These are phyloP conservation scores for Diorhabda sublineata DNA, from an alignment of 1,140 invertebrate genomes.

Conservation along the genomic window DNA sequence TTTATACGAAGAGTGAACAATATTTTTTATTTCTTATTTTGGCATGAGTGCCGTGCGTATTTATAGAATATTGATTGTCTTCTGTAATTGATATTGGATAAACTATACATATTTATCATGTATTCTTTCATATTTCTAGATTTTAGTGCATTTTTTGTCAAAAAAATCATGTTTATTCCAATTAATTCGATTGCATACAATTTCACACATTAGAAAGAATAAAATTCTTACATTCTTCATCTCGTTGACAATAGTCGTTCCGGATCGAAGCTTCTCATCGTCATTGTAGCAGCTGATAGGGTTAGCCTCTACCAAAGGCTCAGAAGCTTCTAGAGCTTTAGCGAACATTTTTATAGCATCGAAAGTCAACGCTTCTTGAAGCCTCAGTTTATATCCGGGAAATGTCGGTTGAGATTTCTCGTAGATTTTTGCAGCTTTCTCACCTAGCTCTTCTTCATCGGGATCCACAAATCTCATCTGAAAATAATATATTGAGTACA, in stretches of 20 bases:
- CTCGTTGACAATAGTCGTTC: constrained; percentile 78
- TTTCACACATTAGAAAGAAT: neutral
- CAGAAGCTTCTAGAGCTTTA: constrained; percentile 56
- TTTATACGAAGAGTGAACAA: too few relatives aligned
- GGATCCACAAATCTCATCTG: constrained; percentile 17
- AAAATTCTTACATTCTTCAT: constrained; percentile 68
- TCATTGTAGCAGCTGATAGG: constrained; percentile 61
- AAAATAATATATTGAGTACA: neutral
- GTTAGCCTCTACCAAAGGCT: constrained; percentile 48
- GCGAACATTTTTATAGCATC: constrained; percentile 73
- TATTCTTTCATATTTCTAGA: too few relatives aligned
- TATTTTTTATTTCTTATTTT: too few relatives aligned
- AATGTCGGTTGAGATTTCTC: neutral
- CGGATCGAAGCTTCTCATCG: constrained; percentile 70
- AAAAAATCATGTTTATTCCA: too few relatives aligned
- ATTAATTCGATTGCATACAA: too few relatives aligned
- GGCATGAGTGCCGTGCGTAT: too few relatives aligned
- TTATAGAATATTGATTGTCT: too few relatives aligned
- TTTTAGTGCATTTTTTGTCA: too few relatives aligned
- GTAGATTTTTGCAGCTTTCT: neutral
- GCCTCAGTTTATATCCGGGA: constrained; percentile 16
- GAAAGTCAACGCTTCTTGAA: constrained; percentile 65
- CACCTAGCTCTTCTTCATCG: neutral
- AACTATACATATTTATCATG: too few relatives aligned
- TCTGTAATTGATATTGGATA: too few relatives aligned